These are phyloP conservation scores for Albula goreensis DNA, from an alignment of 2,113 vertebrate species.

Conservation along the genomic window DNA sequence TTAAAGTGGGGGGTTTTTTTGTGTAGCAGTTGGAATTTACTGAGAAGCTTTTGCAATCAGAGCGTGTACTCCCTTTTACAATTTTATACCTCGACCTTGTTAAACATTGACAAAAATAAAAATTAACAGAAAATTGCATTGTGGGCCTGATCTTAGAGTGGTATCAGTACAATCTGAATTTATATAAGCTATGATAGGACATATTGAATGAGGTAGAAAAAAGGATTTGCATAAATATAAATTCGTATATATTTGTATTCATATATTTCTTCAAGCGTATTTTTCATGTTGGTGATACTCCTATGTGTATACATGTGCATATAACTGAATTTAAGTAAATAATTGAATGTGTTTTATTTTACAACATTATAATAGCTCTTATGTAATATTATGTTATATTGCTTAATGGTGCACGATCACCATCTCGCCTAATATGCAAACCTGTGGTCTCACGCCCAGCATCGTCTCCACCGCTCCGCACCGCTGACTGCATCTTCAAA, in stretches of 20 bases:
- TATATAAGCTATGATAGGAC: no score
- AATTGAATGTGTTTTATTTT: not conserved
- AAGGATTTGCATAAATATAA: no score
- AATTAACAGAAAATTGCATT: no score
- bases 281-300: no score
- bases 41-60: not conserved
- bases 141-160: no score
- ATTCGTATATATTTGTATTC: no score
- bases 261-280: no score
- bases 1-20: no score
- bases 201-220: no score
- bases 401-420: not conserved
- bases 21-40: not conserved
- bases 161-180: no score
- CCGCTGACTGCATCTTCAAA: not conserved
- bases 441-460: not conserved
- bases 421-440: not conserved
- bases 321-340: not conserved
- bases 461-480: not conserved
- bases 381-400: not conserved
- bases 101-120: not conserved
- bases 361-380: not conserved
- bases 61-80: not conserved
- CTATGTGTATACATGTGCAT: no score
- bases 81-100: not conserved